These are phyloP conservation scores for Theonella swinhoei DNA, from an alignment of 37 sponge, comb jelly and placozoan genomes.

Conservation along the genomic window DNA sequence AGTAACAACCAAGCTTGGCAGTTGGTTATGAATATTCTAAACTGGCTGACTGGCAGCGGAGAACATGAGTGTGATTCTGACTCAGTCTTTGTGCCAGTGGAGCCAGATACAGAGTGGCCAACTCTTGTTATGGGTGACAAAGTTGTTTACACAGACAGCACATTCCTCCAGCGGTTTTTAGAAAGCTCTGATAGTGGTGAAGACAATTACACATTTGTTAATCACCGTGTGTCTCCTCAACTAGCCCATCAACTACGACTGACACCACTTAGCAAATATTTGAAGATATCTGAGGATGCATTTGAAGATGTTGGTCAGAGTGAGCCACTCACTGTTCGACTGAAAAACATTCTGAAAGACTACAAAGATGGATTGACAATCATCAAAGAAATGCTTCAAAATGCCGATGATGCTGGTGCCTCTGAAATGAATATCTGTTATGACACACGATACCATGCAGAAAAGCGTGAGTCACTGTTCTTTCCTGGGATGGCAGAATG, in stretches of 20 bases:
- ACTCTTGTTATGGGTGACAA: constrained; percentile 4
- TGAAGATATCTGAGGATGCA: constrained; percentile 55
- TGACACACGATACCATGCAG: constrained; percentile 43
- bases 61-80: background rate
- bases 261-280: constrained; percentile 30
- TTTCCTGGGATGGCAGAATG: constrained; percentile 55
- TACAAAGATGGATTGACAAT: constrained; percentile 78
- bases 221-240: constrained; percentile 16
- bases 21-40: constrained; percentile 42
- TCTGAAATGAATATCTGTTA: constrained; percentile 63
- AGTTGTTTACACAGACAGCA: constrained; percentile 53
- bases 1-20: constrained; percentile 30
- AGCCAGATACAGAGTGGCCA: constrained; percentile 23
- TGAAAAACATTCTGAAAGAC: constrained; percentile 70
- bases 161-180: constrained; percentile 18
- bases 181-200: background rate
- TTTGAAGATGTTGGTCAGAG: constrained; percentile 69
- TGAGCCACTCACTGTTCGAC: constrained; percentile 59
- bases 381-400: constrained; percentile 77
- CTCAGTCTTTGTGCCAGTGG: constrained; percentile 24
- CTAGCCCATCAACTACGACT: constrained; percentile 5
- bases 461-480: constrained; percentile 21
- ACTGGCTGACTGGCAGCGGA: constrained; percentile 58
- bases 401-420: constrained; percentile 88
- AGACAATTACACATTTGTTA: constrained; percentile 16